Conservation (phyloP, 2,888 invertebrate genomes). For the Cheilosia urbana region DNA sequence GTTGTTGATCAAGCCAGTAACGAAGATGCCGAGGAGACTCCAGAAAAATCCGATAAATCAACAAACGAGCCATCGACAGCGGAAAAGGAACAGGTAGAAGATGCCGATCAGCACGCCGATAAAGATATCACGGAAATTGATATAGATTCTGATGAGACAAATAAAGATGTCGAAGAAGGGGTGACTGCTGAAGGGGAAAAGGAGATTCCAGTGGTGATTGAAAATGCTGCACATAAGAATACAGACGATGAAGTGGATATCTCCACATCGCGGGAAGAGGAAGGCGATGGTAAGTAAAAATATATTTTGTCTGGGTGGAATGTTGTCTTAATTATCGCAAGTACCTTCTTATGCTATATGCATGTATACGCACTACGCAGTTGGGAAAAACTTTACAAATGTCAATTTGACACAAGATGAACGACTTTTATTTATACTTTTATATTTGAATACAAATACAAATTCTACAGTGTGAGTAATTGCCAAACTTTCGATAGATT, state of each 20-base stretch:
- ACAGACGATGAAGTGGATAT: neutral
- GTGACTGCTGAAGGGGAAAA: constrained; percentile 5
- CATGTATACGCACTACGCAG: too few relatives aligned
- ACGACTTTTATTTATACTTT: too few relatives aligned
- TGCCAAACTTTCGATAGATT: too few relatives aligned
- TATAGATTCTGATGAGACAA: neutral
- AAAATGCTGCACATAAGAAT: constrained; percentile 24
- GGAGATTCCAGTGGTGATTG: constrained; percentile 36
- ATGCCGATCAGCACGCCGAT: constrained; percentile 38
- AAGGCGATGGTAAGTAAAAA: constrained; percentile 67
- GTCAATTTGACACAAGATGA: too few relatives aligned
- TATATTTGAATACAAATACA: too few relatives aligned
- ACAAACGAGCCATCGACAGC: constrained; percentile 66
- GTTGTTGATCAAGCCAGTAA: constrained; percentile 28
- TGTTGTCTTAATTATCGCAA: too few relatives aligned
- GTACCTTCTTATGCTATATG: too few relatives aligned
- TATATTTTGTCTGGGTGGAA: constrained; percentile 73
- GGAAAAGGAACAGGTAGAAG: constrained; percentile 66
- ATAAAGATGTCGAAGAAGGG: constrained; percentile 18
- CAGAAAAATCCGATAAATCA: constrained; percentile 65
- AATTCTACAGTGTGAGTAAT: too few relatives aligned
- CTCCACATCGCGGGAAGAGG: constrained; percentile 27
- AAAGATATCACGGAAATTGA: neutral
- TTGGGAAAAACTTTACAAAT: too few relatives aligned
- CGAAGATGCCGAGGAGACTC: constrained; percentile 66